Evolutionary conservation across 2,797 vertebrate genomes (phyloP), one percentile per base, ranked within the genome.

Genomic region (Galago senegalensis): DNA sequence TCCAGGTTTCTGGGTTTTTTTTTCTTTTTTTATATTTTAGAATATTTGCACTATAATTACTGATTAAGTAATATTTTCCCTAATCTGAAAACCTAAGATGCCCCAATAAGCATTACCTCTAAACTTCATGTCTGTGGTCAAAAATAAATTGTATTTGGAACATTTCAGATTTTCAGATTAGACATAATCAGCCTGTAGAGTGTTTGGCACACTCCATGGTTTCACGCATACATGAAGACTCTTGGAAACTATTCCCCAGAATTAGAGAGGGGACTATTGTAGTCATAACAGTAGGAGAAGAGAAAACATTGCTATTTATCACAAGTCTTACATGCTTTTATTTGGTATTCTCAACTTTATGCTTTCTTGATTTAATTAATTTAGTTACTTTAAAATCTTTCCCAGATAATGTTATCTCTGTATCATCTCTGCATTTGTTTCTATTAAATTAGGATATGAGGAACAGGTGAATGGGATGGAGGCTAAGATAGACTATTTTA

Each of bases 351-450:
- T 81, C 29, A 58, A 16, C 40, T 75, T 60, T 67, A 31, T 56
- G 17, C 13, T 91, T 9, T 75, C 31, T 63, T 65, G 20, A 75
- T 40, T 9, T 60, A 40, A 40, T n/a, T 75, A 63, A 91, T 75
- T 75, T 53, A 14, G 2, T 73, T 91, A 37, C 53, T 91, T 91
- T 53, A 53, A 87, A 87, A 91, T 91, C 37, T 43, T 81, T 60
- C 31, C n/a, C 49, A 87, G 46, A 40, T 81, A 73, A 76, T 61
- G 43, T 27, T 67, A 67, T 65, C 73, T 76, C 60, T 60, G 49
- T 13, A 65, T 73, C 34, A 56, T 29, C n/a, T 84, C 31, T 84
- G 31, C 20, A 70, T 63, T 85, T 79, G 5, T 73, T 75, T 86
- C 34, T 63, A 40, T 67, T 25, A 89, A 76, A 83, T 76, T 83